Conservation (phyloP, 2,797 vertebrate genomes). For the Enteromius argenteus region DNA sequence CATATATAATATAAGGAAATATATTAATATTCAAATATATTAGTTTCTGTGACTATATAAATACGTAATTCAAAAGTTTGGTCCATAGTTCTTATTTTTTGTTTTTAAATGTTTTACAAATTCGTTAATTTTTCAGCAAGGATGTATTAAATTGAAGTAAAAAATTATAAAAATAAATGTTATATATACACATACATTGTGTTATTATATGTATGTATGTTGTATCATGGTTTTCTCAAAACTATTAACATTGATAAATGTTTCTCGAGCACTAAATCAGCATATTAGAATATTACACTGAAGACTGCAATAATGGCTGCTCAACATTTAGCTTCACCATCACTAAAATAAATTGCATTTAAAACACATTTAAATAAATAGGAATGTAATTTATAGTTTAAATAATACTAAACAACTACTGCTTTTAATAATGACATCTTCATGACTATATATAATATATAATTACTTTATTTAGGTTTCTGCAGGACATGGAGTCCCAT, state of each 20-base stretch:
- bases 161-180: too few species aligned
- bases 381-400: neutral
- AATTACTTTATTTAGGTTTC: constrained; percentile 71
- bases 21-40: too few species aligned
- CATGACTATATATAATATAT: neutral
- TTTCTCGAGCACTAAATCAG: neutral
- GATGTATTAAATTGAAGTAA: neutral
- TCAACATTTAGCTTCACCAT: neutral
- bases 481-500: constrained; percentile 77
- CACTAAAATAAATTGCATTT: neutral
- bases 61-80: neutral
- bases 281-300: neutral
- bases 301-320: neutral
- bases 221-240: neutral
- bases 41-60: neutral
- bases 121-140: neutral
- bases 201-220: too few species aligned
- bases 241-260: neutral
- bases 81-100: too few species aligned
- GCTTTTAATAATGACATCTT: neutral
- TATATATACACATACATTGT: too few species aligned
- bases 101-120: too few species aligned
- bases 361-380: neutral
- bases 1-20: too few species aligned
- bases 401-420: neutral